Evolutionary conservation across 2,888 invertebrate genomes (phyloP).

Genomic region (Embidobia sp.): DNA sequence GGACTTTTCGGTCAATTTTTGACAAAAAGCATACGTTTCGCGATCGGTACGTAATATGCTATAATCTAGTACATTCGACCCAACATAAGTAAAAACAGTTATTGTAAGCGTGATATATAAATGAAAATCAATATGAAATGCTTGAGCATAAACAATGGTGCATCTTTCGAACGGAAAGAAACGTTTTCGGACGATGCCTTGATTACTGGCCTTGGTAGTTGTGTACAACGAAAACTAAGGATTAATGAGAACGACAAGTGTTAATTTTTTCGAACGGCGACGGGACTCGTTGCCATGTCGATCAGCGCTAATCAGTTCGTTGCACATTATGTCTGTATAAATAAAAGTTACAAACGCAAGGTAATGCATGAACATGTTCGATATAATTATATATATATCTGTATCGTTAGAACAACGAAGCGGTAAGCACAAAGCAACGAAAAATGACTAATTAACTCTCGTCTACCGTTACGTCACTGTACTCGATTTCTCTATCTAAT

Average conservation of each 20-base stretch:
- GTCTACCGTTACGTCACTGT: constrained; percentile 63
- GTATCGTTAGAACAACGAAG: constrained; percentile 55
- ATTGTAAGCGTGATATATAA: not conserved
- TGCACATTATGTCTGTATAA: constrained; percentile 39
- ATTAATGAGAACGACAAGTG: constrained; percentile 16
- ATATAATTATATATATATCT: constrained; percentile 48
- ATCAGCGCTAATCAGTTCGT: constrained; percentile 28
- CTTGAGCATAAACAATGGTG: constrained; percentile 18
- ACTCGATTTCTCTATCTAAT: constrained; percentile 40
- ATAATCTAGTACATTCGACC: no score
- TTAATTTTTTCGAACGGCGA: not conserved
- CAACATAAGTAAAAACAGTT: no score
- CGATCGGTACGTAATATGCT: no score
- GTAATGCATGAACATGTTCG: constrained; percentile 43
- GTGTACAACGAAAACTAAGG: constrained; percentile 56
- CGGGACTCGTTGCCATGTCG: constrained; percentile 12
- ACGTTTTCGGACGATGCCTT: constrained; percentile 46
- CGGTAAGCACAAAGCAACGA: constrained; percentile 55
- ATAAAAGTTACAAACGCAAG: constrained; percentile 25
- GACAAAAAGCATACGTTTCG: no score
- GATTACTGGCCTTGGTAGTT: constrained; percentile 56
- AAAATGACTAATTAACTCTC: constrained; percentile 41
- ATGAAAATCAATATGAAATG: not conserved
- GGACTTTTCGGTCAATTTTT: no score
- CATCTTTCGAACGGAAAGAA: constrained; percentile 19